A percentile compares a stretch with the other conserved stretches of the same genome.
These are phyloP conservation scores for Galendromus occidentalis DNA, from an alignment of 1,140 invertebrate genomes.

Conservation along the genomic window DNA sequence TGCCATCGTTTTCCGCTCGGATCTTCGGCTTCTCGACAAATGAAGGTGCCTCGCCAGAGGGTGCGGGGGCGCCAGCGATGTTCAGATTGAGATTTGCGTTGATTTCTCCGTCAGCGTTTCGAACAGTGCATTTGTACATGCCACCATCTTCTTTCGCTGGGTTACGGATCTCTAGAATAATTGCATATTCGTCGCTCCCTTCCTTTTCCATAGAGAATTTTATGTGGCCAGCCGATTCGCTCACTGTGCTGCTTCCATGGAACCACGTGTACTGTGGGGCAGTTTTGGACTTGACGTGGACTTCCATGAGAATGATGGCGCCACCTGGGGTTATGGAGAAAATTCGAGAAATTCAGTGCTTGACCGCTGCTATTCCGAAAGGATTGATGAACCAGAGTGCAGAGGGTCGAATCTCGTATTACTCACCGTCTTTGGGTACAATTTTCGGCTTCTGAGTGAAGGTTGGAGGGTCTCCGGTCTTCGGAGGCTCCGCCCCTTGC, in stretches of 20 bases:
- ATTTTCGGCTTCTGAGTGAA: constrained; percentile 92
- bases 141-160: constrained; percentile 83
- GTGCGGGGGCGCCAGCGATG: constrained; percentile 46
- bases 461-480: constrained; percentile 48
- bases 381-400: too few relatives aligned
- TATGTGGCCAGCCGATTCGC: constrained; percentile 63
- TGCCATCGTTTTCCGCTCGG: constrained; percentile 78
- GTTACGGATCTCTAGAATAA: constrained; percentile 66
- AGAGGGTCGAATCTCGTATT: too few relatives aligned
- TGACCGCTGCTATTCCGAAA: too few relatives aligned
- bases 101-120: constrained; percentile 89
- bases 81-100: constrained; percentile 96
- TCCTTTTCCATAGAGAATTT: constrained; percentile 42
- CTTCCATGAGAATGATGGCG: constrained; percentile 84
- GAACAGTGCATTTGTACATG: constrained; percentile 85
- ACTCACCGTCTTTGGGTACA: constrained; percentile 70
- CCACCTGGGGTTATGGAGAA: constrained; percentile 28
- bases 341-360: constrained; percentile 9
- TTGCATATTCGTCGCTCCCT: constrained; percentile 67
- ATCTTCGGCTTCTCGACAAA: constrained; percentile 93
- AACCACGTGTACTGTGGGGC: constrained; percentile 74
- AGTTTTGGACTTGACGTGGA: constrained; percentile 77
- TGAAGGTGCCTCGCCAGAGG: constrained; percentile 66
- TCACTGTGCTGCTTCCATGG: constrained; percentile 59
- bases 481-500: constrained; percentile 45